Base-by-base conservation (phyloP, 2,888 invertebrate species). In the Matsumyia berberina region DNA sequence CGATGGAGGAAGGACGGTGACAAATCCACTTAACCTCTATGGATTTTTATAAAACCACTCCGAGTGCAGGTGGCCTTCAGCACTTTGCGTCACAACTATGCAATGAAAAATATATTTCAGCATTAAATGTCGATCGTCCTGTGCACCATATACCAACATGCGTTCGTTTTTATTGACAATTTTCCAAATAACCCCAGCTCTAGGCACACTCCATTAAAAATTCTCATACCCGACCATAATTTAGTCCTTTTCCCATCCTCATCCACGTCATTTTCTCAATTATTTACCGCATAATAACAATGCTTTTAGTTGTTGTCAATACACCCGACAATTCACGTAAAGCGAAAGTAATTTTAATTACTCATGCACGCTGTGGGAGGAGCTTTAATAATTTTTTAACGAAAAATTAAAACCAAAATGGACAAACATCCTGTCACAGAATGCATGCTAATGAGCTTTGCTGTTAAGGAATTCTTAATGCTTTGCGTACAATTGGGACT, bases 361-460 rank as follows among this genome's bases (percentile, higher is more conserved):
- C 46, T 11, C 24, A 58, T 31, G 31, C 8, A 39, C 49, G 1
- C 9, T 35, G 0, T 7, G 17, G 24, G 57, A 70, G 15, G 57
- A 57, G 9, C 19, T 46, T 35, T 35, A 8, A 24, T 19, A 17
- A 24, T 49, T 35, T 46, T 64, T 35, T 35, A 33, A 19, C 24
- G 35, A 15, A 37, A 35, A 70, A 17, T 57, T 37, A 9, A 35
- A 44, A 64, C n/a, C 15, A 44, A 74, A 74, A 44, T 44, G 44
- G 37, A 39, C 9, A 53, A 44, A 46, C 35, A 46, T 64, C 55
- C 64, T 64, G 64, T 31, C 24, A 62, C 62, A 62, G 62, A 53
- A 53, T 24, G 42, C 11, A 73, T 42, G 33, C 39, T 73, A 62
- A 62, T 73, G 42, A 62, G 19, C 24, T 73, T 62, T 33, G 60